Evolutionary conservation across 2,113 vertebrate genomes (phyloP).

Genomic region (Paraplagusia blochii): DNA sequence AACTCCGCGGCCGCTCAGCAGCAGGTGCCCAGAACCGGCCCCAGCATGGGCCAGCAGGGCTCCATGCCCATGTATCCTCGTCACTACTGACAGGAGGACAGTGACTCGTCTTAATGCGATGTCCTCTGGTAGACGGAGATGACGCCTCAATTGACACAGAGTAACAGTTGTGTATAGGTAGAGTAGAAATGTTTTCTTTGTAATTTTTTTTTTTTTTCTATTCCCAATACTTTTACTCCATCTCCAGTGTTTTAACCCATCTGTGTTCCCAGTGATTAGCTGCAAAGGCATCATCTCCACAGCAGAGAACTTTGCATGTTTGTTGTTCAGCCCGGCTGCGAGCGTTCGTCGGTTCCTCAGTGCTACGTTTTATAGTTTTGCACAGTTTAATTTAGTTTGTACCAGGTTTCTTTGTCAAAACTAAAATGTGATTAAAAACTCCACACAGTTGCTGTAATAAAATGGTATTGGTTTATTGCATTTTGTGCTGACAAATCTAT

Average conservation of each 20-base stretch:
- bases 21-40: constrained; percentile 27
- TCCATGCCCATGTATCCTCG: constrained; percentile 85
- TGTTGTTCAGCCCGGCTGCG: constrained; percentile 6
- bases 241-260: constrained; percentile 1
- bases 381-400: constrained; percentile 35
- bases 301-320: constrained; percentile 33
- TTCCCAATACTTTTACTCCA: constrained; percentile 6
- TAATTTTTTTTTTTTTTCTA: constrained; percentile 24
- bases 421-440: constrained; percentile 58
- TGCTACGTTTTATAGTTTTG: constrained; percentile 35
- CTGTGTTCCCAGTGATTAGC: constrained; percentile 32
- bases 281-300: constrained; percentile 13
- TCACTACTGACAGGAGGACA: constrained; percentile 79
- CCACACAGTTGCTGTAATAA: constrained; percentile 84
- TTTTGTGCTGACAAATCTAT: constrained; percentile 99
- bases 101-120: background rate
- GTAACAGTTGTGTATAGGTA: constrained; percentile 32
- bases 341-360: background rate
- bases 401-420: constrained; percentile 35
- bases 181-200: constrained; percentile 48
- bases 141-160: constrained; percentile 7
- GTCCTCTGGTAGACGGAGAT: constrained; percentile 2
- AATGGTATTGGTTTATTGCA: constrained; percentile 99
- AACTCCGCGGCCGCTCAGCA: constrained; percentile 50
- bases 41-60: constrained; percentile 66